These are phyloP conservation scores for Columbina picui DNA, from an alignment of 2,113 vertebrate species.

Conservation along the genomic window DNA sequence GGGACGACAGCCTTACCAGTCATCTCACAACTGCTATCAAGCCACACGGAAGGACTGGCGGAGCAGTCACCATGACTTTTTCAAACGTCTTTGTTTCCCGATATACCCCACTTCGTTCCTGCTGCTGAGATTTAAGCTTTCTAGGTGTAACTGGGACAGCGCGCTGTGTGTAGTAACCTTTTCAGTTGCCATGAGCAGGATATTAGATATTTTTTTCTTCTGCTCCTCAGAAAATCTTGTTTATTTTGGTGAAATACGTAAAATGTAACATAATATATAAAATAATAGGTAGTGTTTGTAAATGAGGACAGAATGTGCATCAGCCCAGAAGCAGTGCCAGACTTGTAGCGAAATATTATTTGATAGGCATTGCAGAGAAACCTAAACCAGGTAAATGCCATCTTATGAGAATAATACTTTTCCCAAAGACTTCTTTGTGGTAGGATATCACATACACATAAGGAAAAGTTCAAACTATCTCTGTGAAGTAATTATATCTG, in stretches of 20 bases:
- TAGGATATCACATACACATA: not conserved
- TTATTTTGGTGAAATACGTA: not conserved
- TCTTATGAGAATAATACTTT: not conserved
- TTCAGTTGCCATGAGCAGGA: not conserved
- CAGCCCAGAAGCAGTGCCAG: not conserved
- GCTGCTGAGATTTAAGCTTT: not conserved
- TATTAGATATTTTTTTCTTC: not conserved
- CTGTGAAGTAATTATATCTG: not conserved
- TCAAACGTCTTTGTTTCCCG: not conserved
- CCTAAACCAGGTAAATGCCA: not conserved
- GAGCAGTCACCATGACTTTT: not conserved
- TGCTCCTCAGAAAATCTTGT: not conserved
- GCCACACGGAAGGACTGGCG: not conserved
- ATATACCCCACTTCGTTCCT: not conserved
- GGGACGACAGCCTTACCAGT: not conserved
- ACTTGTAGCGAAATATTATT: not conserved
- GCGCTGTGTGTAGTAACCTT: not conserved
- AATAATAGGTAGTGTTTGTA: not conserved
- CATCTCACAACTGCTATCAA: not conserved
- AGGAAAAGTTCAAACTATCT: not conserved
- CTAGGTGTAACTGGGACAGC: not conserved
- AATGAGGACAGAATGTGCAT: not conserved
- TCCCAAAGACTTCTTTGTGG: not conserved
- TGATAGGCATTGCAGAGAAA: not conserved
- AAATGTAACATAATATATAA: not conserved